Base-by-base conservation (phyloP, 2,888 invertebrate species). In the Lysandra coridon region DNA sequence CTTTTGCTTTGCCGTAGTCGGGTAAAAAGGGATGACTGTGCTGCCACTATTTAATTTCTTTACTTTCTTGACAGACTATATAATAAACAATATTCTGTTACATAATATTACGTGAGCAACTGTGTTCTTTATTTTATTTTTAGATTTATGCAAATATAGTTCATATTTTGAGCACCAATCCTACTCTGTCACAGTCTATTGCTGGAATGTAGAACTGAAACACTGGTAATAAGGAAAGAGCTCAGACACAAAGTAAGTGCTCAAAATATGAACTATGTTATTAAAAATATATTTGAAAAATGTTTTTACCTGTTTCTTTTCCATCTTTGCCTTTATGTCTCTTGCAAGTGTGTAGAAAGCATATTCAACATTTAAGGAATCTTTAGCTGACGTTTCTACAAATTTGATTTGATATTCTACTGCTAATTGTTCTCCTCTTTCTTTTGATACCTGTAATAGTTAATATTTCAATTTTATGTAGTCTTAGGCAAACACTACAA, bases 331-430 rank as follows among this genome's bases (percentile, higher is more conserved):
- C 95, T 99, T 99, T 88, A 99, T 99, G 93, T 99, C 99, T 91
- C 98, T 97, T 80, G 99, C 99, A 91, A 99, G 95, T 82, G 98
- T 99, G 92, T 98, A 98, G 95, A 99, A 99, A 80, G 99, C 99
- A 86, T 98, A 98, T 93, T 99, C 99, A 77, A 99, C 99, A 91
- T 99, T 99, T 91, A 99, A 97, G 90, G 99, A 98, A 84, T 98
- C 97, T 95, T 99, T 99, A 79, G 99, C 99, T 85, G 99, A 99
- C 79, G 99, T 99, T 95, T 99, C 99, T 96, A 99, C 97, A 95
- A 99, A 99, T 95, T 99, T 99, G 86, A 99, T 99, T 88, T 98
- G 98, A 95, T 99, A 99, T 94, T 99, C 99, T 88, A 99, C 96
- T 81, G 99, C 99, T 91, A 99, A 96, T 95, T 99, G 97, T 95